A percentile compares a stretch with the other conserved stretches of the same genome.
These are phyloP conservation scores for Panagrolaimus sp. DNA, from an alignment of 1,140 invertebrate species.

Conservation along the genomic window DNA sequence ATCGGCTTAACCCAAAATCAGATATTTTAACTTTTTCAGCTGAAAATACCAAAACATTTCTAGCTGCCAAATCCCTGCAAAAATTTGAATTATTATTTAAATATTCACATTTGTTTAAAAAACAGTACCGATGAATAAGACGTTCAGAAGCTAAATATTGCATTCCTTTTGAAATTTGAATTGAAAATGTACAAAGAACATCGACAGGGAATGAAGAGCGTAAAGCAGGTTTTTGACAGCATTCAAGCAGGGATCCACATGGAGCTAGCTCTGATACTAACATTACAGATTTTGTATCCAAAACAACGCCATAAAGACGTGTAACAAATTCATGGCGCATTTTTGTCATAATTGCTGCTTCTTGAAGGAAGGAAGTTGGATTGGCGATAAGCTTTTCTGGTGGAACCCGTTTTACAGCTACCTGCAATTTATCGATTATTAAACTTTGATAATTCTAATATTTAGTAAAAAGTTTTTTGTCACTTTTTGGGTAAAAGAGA, in stretches of 20 bases:
- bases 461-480: too few species aligned
- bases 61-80: constrained; percentile 85
- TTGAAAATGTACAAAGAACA: constrained; percentile 72
- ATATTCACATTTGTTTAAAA: too few species aligned
- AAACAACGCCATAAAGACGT: constrained; percentile 86
- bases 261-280: constrained; percentile 92
- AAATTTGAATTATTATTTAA: too few species aligned
- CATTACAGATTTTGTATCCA: constrained; percentile 89
- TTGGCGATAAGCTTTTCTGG: constrained; percentile 75
- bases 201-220: constrained; percentile 77
- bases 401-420: constrained; percentile 91
- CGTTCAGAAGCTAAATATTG: constrained; percentile 68
- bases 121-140: constrained; percentile 71
- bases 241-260: constrained; percentile 84
- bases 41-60: constrained; percentile 79
- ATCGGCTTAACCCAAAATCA: constrained; percentile 88
- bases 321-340: constrained; percentile 95
- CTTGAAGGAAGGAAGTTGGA: constrained; percentile 90
- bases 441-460: too few species aligned
- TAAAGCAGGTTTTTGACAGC: constrained; percentile 82
- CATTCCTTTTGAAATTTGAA: constrained; percentile 93
- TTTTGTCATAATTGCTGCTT: constrained; percentile 93
- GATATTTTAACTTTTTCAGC: constrained; percentile 77
- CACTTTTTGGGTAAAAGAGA: too few species aligned
- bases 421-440: too few species aligned